phyloP scores from a whole-genome alignment of 2,797 vertebrate genomes.

The Enteromius treurensis region DNA sequence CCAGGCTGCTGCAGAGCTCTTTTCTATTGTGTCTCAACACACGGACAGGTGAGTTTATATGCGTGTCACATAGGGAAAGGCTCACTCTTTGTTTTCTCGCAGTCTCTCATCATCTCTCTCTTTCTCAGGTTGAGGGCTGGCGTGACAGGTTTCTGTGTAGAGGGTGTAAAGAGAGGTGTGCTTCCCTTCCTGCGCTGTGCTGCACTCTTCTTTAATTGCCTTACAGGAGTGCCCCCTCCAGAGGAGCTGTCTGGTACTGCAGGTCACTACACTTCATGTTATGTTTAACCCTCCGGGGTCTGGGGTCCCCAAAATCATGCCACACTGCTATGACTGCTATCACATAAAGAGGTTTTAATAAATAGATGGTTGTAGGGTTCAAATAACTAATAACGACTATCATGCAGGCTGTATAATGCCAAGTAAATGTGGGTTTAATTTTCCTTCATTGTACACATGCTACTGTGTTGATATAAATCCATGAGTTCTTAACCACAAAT shows the following conservation, averaged over 20 bases:
- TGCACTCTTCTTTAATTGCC: constrained; percentile 92
- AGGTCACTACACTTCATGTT: constrained; percentile 63
- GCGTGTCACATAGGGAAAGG: neutral
- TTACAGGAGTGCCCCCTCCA: constrained; percentile 91
- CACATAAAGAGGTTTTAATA: neutral
- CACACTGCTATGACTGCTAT: neutral
- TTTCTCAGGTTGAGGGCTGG: constrained; percentile 75
- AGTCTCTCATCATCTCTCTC: neutral
- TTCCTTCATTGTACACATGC: neutral
- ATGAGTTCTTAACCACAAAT: neutral
- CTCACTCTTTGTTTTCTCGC: neutral
- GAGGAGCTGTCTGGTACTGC: constrained; percentile 82
- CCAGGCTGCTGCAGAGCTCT: constrained; percentile 73
- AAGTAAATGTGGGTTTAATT: neutral
- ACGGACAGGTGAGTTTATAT: constrained; percentile 69
- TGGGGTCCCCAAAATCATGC: neutral
- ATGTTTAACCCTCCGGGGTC: too few relatives aligned
- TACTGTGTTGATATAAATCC: neutral
- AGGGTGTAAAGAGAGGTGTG: constrained; percentile 86
- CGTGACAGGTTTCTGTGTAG: constrained; percentile 83
- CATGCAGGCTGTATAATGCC: neutral
- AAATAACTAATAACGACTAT: neutral
- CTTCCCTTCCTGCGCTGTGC: constrained; percentile 90
- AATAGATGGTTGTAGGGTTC: neutral
- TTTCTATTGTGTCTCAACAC: constrained; percentile 68